These are phyloP conservation scores for Thamnophis elegans DNA, from an alignment of 2,797 vertebrate genomes.

Conservation along the genomic window DNA sequence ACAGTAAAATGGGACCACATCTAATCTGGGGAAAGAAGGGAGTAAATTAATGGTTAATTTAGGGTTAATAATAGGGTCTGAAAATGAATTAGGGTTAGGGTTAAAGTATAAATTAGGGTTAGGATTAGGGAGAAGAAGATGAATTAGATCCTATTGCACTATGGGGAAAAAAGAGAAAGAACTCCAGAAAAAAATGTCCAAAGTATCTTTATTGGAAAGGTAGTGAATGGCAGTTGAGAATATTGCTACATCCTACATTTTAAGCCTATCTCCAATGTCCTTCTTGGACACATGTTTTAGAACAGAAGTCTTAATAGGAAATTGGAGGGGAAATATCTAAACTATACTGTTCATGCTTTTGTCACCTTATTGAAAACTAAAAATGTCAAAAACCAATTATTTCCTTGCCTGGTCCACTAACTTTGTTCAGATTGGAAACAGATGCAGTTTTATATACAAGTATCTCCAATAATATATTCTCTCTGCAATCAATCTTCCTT, in stretches of 20 bases:
- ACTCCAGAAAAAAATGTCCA: background rate
- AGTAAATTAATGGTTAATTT: background rate
- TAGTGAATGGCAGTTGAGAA: background rate
- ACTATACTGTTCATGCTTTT: background rate
- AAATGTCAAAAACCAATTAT: background rate
- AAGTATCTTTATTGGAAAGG: background rate
- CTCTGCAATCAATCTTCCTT: background rate
- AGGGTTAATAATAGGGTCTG: too few species aligned
- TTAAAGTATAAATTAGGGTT: too few species aligned
- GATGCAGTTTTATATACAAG: background rate
- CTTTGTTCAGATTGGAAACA: background rate
- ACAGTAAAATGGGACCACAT: background rate
- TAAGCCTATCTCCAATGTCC: background rate
- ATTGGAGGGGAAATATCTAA: background rate
- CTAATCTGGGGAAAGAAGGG: background rate
- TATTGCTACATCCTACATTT: background rate
- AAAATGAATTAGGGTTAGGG: too few species aligned
- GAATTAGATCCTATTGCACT: background rate
- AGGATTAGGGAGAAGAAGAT: too few species aligned
- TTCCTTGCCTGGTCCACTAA: background rate
- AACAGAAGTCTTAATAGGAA: background rate
- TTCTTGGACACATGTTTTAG: background rate
- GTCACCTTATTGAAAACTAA: background rate
- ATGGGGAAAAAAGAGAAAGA: background rate
- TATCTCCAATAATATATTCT: background rate